Evolutionary conservation across 1,140 invertebrate genomes (phyloP).

Genomic region (Conopomorpha cramerella): DNA sequence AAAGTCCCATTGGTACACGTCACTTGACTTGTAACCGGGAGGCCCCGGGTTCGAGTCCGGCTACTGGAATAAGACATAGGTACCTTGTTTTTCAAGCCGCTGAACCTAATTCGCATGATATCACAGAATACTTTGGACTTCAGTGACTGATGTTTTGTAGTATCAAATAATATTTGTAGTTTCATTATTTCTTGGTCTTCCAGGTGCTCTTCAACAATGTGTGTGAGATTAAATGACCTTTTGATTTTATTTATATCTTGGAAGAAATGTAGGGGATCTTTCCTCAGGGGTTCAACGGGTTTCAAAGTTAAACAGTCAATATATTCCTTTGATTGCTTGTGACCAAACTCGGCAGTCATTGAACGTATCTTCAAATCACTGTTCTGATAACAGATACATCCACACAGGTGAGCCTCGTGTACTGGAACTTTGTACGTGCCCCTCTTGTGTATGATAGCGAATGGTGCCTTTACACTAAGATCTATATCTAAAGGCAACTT

Average conservation of each 20-base stretch:
- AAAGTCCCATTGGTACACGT: no score
- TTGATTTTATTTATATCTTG: slow-evolving; percentile 49
- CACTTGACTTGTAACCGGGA: slow-evolving; percentile 37
- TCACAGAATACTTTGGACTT: slow-evolving; percentile 41
- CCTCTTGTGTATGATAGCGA: slow-evolving; percentile 36
- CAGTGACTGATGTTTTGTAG: slow-evolving; percentile 31
- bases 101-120: slow-evolving; percentile 38
- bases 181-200: slow-evolving; percentile 48
- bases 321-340: slow-evolving; percentile 13
- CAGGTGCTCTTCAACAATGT: slow-evolving; percentile 27
- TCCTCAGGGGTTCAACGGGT: slow-evolving; percentile 25
- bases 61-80: no score
- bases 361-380: slow-evolving; percentile 28
- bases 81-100: slow-evolving; percentile 45
- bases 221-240: slow-evolving; percentile 30
- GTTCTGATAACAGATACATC: slow-evolving; percentile 26
- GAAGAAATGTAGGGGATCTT: slow-evolving; percentile 32
- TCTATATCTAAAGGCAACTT: slow-evolving; percentile 39
- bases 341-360: slow-evolving; percentile 14
- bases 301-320: slow-evolving; percentile 35
- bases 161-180: slow-evolving; percentile 43
- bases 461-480: slow-evolving; percentile 35
- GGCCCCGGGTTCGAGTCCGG: neutral
- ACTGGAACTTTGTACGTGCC: slow-evolving; percentile 26
- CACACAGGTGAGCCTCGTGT: slow-evolving; percentile 29